Base-by-base conservation (phyloP, 2,888 invertebrate species). In the Volucella zonaria region DNA sequence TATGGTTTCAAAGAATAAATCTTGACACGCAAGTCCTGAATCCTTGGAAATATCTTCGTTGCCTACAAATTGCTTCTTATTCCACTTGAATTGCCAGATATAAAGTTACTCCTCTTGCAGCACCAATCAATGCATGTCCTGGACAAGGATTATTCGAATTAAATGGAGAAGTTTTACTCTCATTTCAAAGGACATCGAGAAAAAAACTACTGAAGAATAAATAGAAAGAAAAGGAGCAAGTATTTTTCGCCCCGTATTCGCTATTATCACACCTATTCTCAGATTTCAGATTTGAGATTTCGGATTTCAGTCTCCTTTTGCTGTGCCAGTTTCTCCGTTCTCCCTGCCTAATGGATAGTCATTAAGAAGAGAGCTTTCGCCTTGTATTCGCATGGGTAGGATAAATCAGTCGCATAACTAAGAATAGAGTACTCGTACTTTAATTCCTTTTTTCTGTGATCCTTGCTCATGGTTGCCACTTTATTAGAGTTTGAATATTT, bases 31-130 rank as follows among this genome's bases (percentile, higher is more conserved):
- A 6, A 31, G 31, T 6, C 31, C 3, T 31, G 31, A 31, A 31
- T 31, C 6, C 31, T 31, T 31, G 31, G 6, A 31, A 31, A 31
- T 31, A 31, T 31, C 31, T 31, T 31, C 31, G 0, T n/a, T 31
- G 66, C 75, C 58, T 67, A 75, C 75, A 75, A 75, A 75, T 75
- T 75, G 66, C 75, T 75, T 49, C 66, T 75, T 75, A 75, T 75
- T 75, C 76, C 76, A 51, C 67, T 45, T 52, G 59, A 67, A 38
- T 68, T 52, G 67, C 31, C 59, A 49, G 66, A 23, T 70, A 66
- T 18, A 31, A 31, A 31, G 15, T 38, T 2, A 42, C 49, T 12
- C 14, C 23, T 56, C 58, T 58, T 40, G 40, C 43, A 51, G 59
- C 59, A 70, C 54, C 40, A 68, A 70, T 47, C 40, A 68, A 77